Evolutionary conservation across 1,140 invertebrate genomes (phyloP).

Genomic region (Drosophila lacteicornis): DNA sequence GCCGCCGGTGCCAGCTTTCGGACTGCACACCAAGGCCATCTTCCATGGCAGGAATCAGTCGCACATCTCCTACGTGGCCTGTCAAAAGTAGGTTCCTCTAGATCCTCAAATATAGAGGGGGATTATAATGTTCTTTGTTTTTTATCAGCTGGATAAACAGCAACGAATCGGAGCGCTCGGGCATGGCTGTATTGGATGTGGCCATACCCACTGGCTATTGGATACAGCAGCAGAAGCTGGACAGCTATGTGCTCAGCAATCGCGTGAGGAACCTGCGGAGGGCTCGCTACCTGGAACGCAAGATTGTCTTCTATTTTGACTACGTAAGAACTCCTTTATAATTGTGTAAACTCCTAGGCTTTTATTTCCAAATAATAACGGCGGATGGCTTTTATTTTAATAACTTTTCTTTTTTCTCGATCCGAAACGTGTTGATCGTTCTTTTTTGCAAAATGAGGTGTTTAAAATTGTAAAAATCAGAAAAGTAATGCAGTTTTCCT

Average conservation of each 20-base stretch:
- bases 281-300: constrained; percentile 91
- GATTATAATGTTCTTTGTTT: neutral
- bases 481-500: neutral
- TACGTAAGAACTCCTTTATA: constrained; percentile 88
- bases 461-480: neutral
- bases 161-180: constrained; percentile 93
- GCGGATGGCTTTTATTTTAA: too few relatives aligned
- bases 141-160: constrained; percentile 90
- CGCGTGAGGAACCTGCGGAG: constrained; percentile 92
- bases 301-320: constrained; percentile 97
- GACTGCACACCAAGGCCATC: constrained; percentile 89
- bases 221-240: constrained; percentile 95
- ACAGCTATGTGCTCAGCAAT: constrained; percentile 91
- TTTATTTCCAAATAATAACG: too few relatives aligned
- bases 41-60: constrained; percentile 97
- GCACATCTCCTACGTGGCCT: constrained; percentile 93
- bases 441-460: too few relatives aligned
- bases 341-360: too few relatives aligned
- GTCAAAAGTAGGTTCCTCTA: constrained; percentile 89
- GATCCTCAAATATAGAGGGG: neutral
- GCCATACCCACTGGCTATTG: constrained; percentile 97
- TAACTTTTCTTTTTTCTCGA: too few relatives aligned
- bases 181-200: constrained; percentile 96
- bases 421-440: too few relatives aligned
- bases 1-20: constrained; percentile 92